Base-by-base conservation (phyloP, 2,888 invertebrate genomes). In the Flexamia atlantica region DNA sequence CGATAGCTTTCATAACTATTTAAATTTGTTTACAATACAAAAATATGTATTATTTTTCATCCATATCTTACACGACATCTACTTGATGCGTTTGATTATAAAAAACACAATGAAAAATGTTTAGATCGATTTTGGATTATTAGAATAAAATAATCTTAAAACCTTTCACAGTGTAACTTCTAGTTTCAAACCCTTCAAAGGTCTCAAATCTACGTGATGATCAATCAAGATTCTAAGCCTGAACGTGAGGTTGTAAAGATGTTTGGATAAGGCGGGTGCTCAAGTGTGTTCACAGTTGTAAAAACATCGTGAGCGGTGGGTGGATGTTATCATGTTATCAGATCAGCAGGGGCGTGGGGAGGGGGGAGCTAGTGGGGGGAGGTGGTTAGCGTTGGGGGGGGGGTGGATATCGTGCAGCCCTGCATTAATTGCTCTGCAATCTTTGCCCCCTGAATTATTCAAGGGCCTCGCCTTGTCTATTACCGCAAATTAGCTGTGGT, bases 371-470 rank as follows among this genome's bases (percentile, higher is more conserved):
- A 2, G 64, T 30, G 7, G 4, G 64, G 10, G 28, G 30, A 23
- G 53, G 60, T 28, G 60, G 23, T 17, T 17, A 57, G 23, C 2
- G 60, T 23, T 30, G 30, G 30, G 32, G 30, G 4, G 32, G 70
- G 70, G 4, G 32, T 36, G 70, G 70, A 40, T 70, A 70, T 70
- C 70, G 70, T 70, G 70, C 70, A 70, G n/a, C 32, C 40, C 70
- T 1, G 23, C 40, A 70, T 70, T 70, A 70, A 70, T 70, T 70
- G 70, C 70, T 23, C 70, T 23, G 70, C 70, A 70, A 70, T 70
- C 70, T 70, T 70, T 70, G 70, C 70, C 70, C 70, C 70, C 70
- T 70, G 70, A 70, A 70, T 70, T 36, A 70, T 70, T 70, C 70
- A 70, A 70, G 70, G 40, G 20, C 36, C 70, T 40, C 70, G 70